Evolutionary conservation across 2,113 vertebrate species (phyloP).

Genomic region (Atractosteus spatula): DNA sequence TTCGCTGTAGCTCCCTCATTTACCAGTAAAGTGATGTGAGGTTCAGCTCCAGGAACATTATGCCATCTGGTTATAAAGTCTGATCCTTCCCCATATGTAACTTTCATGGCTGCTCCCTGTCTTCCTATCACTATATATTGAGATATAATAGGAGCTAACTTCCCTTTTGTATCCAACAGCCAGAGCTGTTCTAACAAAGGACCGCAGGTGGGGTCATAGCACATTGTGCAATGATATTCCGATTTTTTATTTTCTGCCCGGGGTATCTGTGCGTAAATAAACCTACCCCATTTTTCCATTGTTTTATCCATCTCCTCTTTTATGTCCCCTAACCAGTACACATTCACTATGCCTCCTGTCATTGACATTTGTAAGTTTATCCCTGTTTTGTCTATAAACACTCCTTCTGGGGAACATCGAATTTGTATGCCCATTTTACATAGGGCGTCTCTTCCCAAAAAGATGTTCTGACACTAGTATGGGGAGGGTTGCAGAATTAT

Average conservation of each 20-base stretch:
- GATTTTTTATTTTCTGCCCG: not conserved
- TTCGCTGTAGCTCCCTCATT: not conserved
- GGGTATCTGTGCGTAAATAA: not conserved
- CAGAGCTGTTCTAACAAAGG: not conserved
- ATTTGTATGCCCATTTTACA: not conserved
- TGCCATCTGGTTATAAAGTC: not conserved
- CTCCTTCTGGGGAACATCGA: constrained; percentile 3
- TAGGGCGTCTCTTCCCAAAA: not conserved
- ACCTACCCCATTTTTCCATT: not conserved
- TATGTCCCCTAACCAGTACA: constrained; percentile 2
- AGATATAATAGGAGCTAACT: not conserved
- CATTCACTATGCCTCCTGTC: not conserved
- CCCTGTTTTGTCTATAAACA: not conserved
- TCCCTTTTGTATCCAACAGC: no score
- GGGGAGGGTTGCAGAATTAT: not conserved
- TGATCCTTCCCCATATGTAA: not conserved
- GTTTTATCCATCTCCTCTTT: not conserved
- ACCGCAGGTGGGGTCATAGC: not conserved
- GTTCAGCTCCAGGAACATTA: not conserved
- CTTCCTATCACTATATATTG: not conserved
- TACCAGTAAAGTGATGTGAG: constrained; percentile 1
- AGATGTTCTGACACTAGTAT: not conserved
- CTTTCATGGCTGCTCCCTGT: not conserved
- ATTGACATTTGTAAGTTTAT: not conserved
- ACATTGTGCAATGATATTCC: constrained; percentile 7